Percentiles rank a stretch among this genome's conserved stretches.
Evolutionary conservation across 2,888 invertebrate species (phyloP).

Genomic region (Poecilus cupreus): DNA sequence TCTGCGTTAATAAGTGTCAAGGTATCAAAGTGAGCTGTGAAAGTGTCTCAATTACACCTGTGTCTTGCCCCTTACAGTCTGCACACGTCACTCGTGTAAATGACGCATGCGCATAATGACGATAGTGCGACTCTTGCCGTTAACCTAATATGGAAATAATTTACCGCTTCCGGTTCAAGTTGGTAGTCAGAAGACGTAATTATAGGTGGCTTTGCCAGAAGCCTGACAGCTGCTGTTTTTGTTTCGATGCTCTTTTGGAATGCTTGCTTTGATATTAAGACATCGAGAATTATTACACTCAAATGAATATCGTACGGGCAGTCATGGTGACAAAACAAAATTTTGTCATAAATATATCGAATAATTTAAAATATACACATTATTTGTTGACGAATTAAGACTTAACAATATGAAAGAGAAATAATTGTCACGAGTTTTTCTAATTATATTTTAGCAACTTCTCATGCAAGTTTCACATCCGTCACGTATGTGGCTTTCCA

Average conservation of each 20-base stretch:
- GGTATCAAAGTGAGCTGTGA: slow-evolving; percentile 33
- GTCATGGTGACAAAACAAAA: no score
- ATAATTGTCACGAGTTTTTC: no score
- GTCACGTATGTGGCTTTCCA: slow-evolving; percentile 1
- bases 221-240: slow-evolving; percentile 11
- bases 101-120: slow-evolving; percentile 41
- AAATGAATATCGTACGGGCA: no score
- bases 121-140: slow-evolving; percentile 4
- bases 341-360: no score
- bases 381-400: no score
- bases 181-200: slow-evolving; percentile 3
- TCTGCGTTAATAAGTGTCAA: slow-evolving; percentile 11
- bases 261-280: neutral
- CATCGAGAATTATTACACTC: neutral
- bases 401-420: no score
- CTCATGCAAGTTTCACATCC: slow-evolving; percentile 20
- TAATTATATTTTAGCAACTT: neutral
- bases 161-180: slow-evolving; percentile 46
- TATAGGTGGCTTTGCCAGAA: slow-evolving; percentile 1
- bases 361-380: no score
- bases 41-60: slow-evolving; percentile 31
- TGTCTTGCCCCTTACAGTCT: neutral
- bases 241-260: neutral
- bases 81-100: neutral
- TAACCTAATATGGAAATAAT: slow-evolving; percentile 55